Conservation (phyloP, 2,797 vertebrate genomes). For the Crossoptilon crossoptilon region DNA sequence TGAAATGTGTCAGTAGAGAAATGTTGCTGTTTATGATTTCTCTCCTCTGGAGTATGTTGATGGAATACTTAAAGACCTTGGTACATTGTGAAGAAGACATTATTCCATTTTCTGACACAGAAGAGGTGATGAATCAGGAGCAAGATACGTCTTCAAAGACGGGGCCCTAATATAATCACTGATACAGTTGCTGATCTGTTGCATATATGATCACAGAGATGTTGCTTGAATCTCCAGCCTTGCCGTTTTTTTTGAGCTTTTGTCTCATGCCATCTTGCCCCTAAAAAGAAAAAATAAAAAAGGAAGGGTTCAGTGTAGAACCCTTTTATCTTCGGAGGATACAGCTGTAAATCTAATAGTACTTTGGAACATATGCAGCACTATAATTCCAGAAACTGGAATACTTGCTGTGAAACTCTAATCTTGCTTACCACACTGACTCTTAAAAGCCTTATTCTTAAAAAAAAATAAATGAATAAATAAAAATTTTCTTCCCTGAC, state of each 20-base stretch:
- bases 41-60: background rate
- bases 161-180: background rate
- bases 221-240: background rate
- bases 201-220: background rate
- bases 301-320: background rate
- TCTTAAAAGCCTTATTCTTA: background rate
- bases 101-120: too few species aligned
- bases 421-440: background rate
- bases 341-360: background rate
- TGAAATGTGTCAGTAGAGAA: background rate
- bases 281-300: background rate
- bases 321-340: background rate
- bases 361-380: background rate
- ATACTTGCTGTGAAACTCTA: background rate
- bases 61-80: background rate
- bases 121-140: background rate
- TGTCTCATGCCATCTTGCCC: background rate
- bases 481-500: too few species aligned
- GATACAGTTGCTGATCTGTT: background rate
- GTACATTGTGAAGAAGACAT: background rate
- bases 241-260: background rate
- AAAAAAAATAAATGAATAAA: too few species aligned
- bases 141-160: background rate
- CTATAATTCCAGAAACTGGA: background rate
- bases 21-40: background rate